Evolutionary conservation across 2,888 invertebrate species (phyloP).

Genomic region (Operophtera brumata): DNA sequence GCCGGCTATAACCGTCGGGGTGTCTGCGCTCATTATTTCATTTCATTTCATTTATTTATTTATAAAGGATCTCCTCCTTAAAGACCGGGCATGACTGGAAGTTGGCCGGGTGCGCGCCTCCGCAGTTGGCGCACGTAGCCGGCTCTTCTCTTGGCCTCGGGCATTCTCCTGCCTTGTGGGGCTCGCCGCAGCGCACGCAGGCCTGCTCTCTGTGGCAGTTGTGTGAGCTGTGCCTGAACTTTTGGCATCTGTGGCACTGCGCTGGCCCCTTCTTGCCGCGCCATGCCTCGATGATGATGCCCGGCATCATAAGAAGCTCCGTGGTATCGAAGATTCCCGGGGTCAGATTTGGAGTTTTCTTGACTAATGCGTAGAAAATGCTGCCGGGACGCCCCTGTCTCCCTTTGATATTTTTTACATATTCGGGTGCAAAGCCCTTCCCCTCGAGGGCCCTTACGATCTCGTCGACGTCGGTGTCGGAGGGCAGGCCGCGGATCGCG

Average conservation of each 20-base stretch:
- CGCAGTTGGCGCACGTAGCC: too few species aligned
- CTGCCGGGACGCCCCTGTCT: too few species aligned
- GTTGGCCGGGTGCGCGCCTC: conserved; percentile 24
- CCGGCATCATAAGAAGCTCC: too few species aligned
- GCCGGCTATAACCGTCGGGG: too few species aligned
- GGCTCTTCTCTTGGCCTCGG: too few species aligned
- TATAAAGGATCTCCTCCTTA: conserved; percentile 3
- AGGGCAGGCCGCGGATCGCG: background rate
- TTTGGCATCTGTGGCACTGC: too few species aligned
- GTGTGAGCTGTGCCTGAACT: conserved; percentile 29
- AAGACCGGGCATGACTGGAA: conserved; percentile 20
- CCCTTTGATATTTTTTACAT: background rate
- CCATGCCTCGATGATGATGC: too few species aligned
- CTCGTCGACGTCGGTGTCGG: background rate
- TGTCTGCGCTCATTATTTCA: too few species aligned
- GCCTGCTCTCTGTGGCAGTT: conserved; percentile 29
- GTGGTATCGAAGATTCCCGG: conserved; percentile 23
- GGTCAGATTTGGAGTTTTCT: conserved; percentile 12
- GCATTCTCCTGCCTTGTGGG: too few species aligned
- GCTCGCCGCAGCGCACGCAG: conserved; percentile 20
- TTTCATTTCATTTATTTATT: too few species aligned
- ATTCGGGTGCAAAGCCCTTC: background rate
- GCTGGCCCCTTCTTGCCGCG: too few species aligned
- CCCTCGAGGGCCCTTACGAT: background rate
- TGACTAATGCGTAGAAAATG: conserved; percentile 23